Conservation (phyloP, 2,113 vertebrate genomes). For the Epinephelus lanceolatus region DNA sequence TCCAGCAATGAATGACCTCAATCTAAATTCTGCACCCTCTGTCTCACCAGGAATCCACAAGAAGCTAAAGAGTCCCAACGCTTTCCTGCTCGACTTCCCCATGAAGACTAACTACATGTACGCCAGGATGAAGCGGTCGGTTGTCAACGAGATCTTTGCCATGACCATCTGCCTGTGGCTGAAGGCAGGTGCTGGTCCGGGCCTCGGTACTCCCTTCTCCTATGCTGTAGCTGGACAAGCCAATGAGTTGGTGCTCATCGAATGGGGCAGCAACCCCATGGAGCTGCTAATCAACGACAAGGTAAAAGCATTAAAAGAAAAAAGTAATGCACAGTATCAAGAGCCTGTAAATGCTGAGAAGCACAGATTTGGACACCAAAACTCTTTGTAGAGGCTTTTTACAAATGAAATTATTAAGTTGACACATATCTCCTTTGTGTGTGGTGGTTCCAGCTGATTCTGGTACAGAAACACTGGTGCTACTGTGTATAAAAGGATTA, state of each 20-base stretch:
- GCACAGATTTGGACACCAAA: neutral
- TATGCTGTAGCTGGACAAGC: slow-evolving; percentile 85
- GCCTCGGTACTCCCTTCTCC: slow-evolving; percentile 86
- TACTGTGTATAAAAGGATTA: neutral
- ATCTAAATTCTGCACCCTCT: no score
- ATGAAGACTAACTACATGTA: slow-evolving; percentile 88
- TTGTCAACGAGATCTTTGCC: slow-evolving; percentile 83
- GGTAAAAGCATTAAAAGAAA: slow-evolving; percentile 61
- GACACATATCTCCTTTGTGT: neutral
- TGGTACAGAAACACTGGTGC: neutral
- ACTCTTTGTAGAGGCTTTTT: neutral
- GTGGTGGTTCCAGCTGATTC: neutral
- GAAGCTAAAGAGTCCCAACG: slow-evolving; percentile 75
- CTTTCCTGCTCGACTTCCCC: slow-evolving; percentile 85
- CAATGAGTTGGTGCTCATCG: slow-evolving; percentile 87
- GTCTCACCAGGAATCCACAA: slow-evolving; percentile 65
- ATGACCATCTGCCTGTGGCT: slow-evolving; percentile 84
- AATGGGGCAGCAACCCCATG: slow-evolving; percentile 86
- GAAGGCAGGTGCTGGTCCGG: slow-evolving; percentile 75
- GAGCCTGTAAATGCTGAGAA: neutral
- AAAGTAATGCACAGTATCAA: neutral
- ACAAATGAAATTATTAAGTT: neutral
- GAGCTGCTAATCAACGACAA: slow-evolving; percentile 87
- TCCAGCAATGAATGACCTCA: no score
- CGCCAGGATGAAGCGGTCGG: slow-evolving; percentile 75